Percentiles rank a stretch among this genome's conserved stretches.
Evolutionary conservation across 1,140 invertebrate genomes (phyloP).

Genomic region (Drosophila funebris): DNA sequence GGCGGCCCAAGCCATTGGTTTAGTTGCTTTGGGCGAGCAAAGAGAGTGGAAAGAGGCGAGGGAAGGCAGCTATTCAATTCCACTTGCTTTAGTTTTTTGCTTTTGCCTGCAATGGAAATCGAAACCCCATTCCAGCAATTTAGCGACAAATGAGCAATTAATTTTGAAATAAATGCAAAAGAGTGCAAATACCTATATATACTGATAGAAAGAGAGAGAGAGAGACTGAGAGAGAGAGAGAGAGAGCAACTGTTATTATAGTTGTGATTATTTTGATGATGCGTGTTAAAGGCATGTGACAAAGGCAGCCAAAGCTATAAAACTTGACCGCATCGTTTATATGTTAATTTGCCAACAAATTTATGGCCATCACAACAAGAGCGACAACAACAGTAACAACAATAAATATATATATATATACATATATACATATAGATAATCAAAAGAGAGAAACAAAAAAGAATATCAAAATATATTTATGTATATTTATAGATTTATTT

Average conservation of each 20-base stretch:
- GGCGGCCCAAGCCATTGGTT: constrained; percentile 42
- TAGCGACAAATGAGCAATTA: constrained; percentile 82
- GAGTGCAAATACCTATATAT: constrained; percentile 12
- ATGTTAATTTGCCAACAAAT: constrained; percentile 75
- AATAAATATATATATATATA: constrained; percentile 31
- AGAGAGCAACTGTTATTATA: constrained; percentile 13
- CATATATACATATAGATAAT: constrained; percentile 14
- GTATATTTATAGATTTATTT: constrained; percentile 43
- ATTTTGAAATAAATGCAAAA: constrained; percentile 80
- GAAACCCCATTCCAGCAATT: constrained; percentile 81
- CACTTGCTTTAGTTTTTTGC: constrained; percentile 61
- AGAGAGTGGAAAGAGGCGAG: background rate
- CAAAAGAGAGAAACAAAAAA: constrained; percentile 15
- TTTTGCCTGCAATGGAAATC: constrained; percentile 65
- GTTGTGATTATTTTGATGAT: constrained; percentile 41
- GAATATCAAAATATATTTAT: constrained; percentile 23
- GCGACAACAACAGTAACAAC: constrained; percentile 71
- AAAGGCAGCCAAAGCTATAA: constrained; percentile 50
- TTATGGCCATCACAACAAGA: constrained; percentile 78
- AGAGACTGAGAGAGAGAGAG: background rate
- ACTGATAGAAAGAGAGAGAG: background rate
- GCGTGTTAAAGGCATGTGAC: constrained; percentile 25
- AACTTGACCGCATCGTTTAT: constrained; percentile 72
- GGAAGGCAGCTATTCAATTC: constrained; percentile 18
- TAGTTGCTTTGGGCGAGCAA: constrained; percentile 17